phyloP scores from a whole-genome alignment of 2,113 vertebrate species.

The Antigone vipio region DNA sequence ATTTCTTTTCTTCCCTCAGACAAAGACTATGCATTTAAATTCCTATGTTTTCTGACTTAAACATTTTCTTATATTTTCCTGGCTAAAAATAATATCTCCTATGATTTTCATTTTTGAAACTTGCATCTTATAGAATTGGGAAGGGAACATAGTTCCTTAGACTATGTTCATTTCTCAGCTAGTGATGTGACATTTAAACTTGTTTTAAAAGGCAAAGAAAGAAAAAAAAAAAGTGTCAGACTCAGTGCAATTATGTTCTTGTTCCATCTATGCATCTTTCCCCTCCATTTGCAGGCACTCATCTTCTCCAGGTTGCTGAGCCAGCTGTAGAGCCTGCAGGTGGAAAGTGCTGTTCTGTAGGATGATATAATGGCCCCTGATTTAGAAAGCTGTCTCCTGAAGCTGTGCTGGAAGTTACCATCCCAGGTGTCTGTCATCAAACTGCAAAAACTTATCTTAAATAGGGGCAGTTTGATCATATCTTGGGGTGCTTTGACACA shows the following conservation, averaged over 20 bases:
- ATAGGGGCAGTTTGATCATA: neutral
- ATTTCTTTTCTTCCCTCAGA: neutral
- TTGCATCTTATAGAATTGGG: neutral
- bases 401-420: neutral
- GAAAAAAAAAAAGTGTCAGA: neutral
- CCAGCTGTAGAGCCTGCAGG: neutral
- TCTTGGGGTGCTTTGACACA: neutral
- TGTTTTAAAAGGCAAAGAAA: neutral
- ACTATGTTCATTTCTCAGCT: neutral
- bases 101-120: neutral
- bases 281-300: neutral
- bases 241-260: neutral
- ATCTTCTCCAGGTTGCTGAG: neutral
- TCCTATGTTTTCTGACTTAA: neutral
- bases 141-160: neutral
- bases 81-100: neutral
- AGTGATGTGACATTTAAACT: neutral
- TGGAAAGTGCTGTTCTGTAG: neutral
- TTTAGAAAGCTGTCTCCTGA: neutral
- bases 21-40: neutral
- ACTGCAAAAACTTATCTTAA: neutral
- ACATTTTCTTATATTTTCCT: neutral
- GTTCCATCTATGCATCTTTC: neutral
- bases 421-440: neutral
- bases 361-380: neutral